Evolutionary conservation across 2,797 vertebrate species (phyloP), one percentile per base, ranked within the genome.

Genomic region (Cyclopterus lumpus): DNA sequence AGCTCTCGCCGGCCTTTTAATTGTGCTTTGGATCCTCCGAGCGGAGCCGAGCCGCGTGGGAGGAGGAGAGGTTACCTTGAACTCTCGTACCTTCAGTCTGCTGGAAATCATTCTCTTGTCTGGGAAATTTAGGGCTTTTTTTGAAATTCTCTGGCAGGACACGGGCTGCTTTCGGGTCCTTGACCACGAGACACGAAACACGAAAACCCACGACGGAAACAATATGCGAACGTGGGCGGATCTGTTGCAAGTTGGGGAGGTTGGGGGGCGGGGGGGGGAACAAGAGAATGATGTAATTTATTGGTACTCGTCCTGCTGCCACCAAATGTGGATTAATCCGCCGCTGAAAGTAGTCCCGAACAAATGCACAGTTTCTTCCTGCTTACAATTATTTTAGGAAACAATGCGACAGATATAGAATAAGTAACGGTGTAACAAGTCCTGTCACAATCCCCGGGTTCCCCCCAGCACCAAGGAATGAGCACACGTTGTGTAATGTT

Each of bases 101-200:
- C 40, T 85, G 78, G 73, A 90, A 86, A 81, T 87, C 77, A 86
- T 87, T 86, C 79, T 64, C 79, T 44, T 68, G 77, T 87, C 86
- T 59, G 79, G 71, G 61, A 85, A 85, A 87, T 85, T 80, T 84
- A 77, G 69, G 48, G 64, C 57, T 82, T 85, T 72, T 80, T 83
- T 70, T 68, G 49, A 49, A 84, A 89, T 89, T 86, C 86, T 48
- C 88, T 88, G 89, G 86, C 91, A 89, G 86, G 71, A 87, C 82
- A 79, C 6, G 0, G 18, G 40, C 84, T 86, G 16, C 78, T 84
- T 75, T 15, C 38, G 10, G 0, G 80, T 40, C 81, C 84, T 86
- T 84, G 85, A 85, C 75, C 76, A 61, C 14, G 16, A 76, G 65
- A 82, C 80, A 61, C n/a, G 8, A 70, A 72, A 69, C 48, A 42